phyloP scores from a whole-genome alignment of 2,113 vertebrate genomes.

The Apteryx owenii region DNA sequence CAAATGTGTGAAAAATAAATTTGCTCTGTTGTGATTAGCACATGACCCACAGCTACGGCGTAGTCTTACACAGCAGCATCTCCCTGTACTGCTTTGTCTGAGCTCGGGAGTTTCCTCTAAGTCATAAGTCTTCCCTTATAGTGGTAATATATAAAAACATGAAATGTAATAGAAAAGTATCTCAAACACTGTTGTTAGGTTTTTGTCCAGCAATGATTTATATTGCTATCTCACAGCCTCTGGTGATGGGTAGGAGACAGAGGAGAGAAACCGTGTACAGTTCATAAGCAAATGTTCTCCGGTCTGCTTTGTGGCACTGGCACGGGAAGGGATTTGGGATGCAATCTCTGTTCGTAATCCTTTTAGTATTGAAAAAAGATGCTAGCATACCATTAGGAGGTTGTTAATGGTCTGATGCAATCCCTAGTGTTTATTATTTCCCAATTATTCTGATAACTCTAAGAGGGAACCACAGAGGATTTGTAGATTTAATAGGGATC shows the following conservation, averaged over 20 bases:
- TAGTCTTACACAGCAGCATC: neutral
- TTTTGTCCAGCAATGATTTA: conserved; percentile 23
- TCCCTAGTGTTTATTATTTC: conserved; percentile 15
- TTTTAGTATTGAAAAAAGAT: neutral
- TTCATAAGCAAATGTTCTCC: neutral
- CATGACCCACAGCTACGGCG: neutral
- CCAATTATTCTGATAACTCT: neutral
- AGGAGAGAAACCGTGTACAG: neutral
- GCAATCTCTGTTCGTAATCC: neutral
- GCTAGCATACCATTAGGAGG: neutral
- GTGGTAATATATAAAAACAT: neutral
- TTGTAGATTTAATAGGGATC: neutral
- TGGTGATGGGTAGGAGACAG: neutral
- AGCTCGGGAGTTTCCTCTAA: neutral
- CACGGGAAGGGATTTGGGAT: neutral
- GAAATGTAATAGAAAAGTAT: conserved; percentile 13
- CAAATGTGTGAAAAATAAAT: conserved; percentile 49
- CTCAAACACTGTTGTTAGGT: neutral
- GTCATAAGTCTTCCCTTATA: conserved; percentile 1
- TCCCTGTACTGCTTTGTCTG: neutral
- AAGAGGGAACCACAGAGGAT: neutral
- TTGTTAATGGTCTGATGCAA: neutral
- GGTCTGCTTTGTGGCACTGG: neutral
- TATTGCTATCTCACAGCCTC: neutral
- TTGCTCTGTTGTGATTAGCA: conserved; percentile 11